Evolutionary conservation across 2,888 invertebrate species (phyloP).

Genomic region (Harpalus rufipes): DNA sequence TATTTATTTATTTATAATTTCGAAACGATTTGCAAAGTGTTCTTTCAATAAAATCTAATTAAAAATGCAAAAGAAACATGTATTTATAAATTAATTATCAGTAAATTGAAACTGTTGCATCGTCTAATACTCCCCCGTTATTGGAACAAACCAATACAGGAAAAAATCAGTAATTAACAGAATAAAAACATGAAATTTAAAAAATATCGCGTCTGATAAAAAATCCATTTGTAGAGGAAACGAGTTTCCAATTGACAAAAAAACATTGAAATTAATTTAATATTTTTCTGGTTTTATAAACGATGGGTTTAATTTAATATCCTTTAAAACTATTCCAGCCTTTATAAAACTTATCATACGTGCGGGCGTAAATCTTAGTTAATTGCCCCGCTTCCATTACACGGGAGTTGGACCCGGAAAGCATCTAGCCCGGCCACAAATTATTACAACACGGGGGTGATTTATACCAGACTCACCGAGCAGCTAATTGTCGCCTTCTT

Average conservation of each 20-base stretch:
- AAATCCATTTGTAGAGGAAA: not conserved
- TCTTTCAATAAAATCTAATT: too few species aligned
- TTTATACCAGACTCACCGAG: not conserved
- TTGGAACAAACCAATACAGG: too few species aligned
- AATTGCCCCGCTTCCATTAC: slow-evolving; percentile 27
- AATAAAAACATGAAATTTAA: not conserved
- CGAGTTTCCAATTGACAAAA: slow-evolving; percentile 18
- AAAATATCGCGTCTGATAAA: slow-evolving; percentile 12
- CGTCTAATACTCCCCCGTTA: too few species aligned
- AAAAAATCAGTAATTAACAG: slow-evolving; percentile 1
- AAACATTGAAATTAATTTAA: slow-evolving; percentile 26
- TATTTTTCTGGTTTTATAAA: not conserved
- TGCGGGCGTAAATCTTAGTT: not conserved
- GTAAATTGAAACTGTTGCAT: too few species aligned
- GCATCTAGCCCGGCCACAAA: not conserved
- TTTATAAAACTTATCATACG: too few species aligned
- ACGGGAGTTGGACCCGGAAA: slow-evolving; percentile 23
- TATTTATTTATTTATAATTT: too few species aligned
- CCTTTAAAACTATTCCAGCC: too few species aligned
- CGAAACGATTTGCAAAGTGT: too few species aligned
- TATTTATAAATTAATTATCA: too few species aligned
- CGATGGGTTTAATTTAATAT: too few species aligned
- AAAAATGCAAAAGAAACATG: too few species aligned
- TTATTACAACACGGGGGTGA: slow-evolving; percentile 12
- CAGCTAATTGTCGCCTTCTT: not conserved